phyloP scores from a whole-genome alignment of 1,140 invertebrate genomes.

The Drosophila ohnishii region DNA sequence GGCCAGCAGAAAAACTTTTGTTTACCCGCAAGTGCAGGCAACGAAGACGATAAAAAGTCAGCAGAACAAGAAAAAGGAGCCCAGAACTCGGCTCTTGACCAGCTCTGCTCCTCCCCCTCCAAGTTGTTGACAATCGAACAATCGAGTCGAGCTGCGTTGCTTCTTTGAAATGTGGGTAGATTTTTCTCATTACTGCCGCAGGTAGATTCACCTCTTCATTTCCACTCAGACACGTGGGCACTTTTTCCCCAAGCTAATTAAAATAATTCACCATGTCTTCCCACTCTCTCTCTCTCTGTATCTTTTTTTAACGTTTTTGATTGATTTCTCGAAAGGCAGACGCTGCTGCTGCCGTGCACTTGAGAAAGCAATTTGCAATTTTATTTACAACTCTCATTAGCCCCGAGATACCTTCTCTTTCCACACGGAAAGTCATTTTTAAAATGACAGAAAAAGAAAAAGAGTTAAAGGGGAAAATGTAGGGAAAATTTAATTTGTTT shows the following conservation, averaged over 20 bases:
- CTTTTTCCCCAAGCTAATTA: constrained; percentile 42
- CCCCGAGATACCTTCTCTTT: constrained; percentile 1
- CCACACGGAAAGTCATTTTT: neutral
- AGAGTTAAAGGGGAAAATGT: neutral
- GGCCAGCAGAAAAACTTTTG: constrained; percentile 65
- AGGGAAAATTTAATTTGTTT: neutral
- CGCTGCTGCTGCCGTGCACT: constrained; percentile 4
- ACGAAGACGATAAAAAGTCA: constrained; percentile 67
- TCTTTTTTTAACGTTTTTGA: constrained; percentile 11
- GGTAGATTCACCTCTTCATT: constrained; percentile 12
- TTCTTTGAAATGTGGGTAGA: constrained; percentile 14
- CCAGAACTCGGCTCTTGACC: constrained; percentile 24
- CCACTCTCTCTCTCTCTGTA: no score
- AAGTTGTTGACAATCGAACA: constrained; percentile 35
- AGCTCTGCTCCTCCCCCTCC: constrained; percentile 4
- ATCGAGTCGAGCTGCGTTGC: neutral
- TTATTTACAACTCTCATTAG: constrained; percentile 21
- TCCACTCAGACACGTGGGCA: constrained; percentile 41
- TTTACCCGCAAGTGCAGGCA: constrained; percentile 70
- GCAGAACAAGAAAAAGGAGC: constrained; percentile 3
- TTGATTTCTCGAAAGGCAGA: constrained; percentile 27
- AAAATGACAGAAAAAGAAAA: neutral
- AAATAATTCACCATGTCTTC: constrained; percentile 31
- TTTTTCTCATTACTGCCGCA: constrained; percentile 39
- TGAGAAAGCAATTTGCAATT: constrained; percentile 31